Conservation (phyloP, 2,797 vertebrate genomes). For the Cetoscarus ocellatus region DNA sequence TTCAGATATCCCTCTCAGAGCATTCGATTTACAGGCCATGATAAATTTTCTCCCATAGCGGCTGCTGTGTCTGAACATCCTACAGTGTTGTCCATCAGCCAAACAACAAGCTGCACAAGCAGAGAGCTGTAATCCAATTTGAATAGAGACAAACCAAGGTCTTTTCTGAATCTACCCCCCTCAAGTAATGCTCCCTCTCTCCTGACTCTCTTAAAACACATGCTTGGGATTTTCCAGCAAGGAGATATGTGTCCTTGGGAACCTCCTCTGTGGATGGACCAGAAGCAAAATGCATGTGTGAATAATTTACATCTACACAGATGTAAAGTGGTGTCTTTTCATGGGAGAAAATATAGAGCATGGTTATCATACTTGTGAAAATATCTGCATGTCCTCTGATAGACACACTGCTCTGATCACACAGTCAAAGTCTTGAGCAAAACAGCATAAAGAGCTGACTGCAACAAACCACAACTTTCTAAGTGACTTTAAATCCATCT, state of each 20-base stretch:
- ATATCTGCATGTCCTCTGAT: neutral
- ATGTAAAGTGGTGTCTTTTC: neutral
- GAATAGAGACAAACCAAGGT: constrained; percentile 82
- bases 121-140: constrained; percentile 78
- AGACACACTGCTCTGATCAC: neutral
- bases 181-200: constrained; percentile 29
- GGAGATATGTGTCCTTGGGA: constrained; percentile 64
- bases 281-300: neutral
- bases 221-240: constrained; percentile 41
- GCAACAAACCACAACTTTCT: constrained; percentile 14
- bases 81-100: constrained; percentile 65
- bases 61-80: constrained; percentile 59
- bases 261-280: constrained; percentile 9
- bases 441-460: neutral
- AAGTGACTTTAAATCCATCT: constrained; percentile 43
- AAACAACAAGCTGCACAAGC: constrained; percentile 70
- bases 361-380: neutral
- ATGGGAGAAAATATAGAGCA: neutral
- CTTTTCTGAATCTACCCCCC: constrained; percentile 61
- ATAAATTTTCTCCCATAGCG: constrained; percentile 62
- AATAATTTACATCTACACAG: neutral
- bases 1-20: constrained; percentile 31
- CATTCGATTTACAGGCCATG: constrained; percentile 61
- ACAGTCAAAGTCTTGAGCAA: neutral
- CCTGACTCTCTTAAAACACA: constrained; percentile 33